Evolutionary conservation across 2,797 vertebrate species (phyloP).

Genomic region (Aeoliscus strigatus): DNA sequence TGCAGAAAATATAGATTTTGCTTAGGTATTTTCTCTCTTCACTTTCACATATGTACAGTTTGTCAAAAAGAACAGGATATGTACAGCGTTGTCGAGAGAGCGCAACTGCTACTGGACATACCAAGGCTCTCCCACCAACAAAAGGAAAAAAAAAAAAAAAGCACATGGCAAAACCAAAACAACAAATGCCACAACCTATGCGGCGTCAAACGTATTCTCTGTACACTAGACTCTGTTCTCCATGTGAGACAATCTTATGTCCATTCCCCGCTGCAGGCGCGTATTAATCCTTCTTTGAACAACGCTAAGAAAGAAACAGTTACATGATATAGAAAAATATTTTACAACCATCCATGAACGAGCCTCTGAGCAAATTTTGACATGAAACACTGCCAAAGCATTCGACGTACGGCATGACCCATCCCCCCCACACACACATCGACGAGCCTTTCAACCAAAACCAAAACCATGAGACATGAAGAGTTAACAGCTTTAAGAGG

Average conservation of each 20-base stretch:
- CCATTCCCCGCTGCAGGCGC: slow-evolving; percentile 45
- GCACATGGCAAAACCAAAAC: slow-evolving; percentile 58
- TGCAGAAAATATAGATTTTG: slow-evolving; percentile 85
- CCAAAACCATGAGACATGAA: slow-evolving; percentile 21
- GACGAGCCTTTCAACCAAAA: slow-evolving; percentile 25
- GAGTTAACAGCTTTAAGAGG: slow-evolving; percentile 40
- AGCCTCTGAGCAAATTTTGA: slow-evolving; percentile 49
- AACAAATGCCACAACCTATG: slow-evolving; percentile 55
- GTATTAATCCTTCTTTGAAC: slow-evolving; percentile 53
- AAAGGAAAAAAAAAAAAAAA: slow-evolving; percentile 42
- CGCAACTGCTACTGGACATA: slow-evolving; percentile 66
- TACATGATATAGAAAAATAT: slow-evolving; percentile 48
- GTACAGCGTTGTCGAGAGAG: slow-evolving; percentile 69
- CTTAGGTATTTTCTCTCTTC: slow-evolving; percentile 77
- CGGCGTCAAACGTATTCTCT: slow-evolving; percentile 66
- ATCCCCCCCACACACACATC: slow-evolving; percentile 17
- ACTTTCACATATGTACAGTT: slow-evolving; percentile 84
- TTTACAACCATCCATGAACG: slow-evolving; percentile 68
- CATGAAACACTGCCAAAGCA: slow-evolving; percentile 36
- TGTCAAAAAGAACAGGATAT: slow-evolving; percentile 76
- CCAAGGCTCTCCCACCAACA: slow-evolving; percentile 57
- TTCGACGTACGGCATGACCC: slow-evolving; percentile 21
- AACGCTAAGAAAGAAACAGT: slow-evolving; percentile 65
- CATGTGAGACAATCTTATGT: slow-evolving; percentile 59
- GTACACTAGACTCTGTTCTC: slow-evolving; percentile 73